These are phyloP conservation scores for Dryobates pubescens DNA, from an alignment of 2,797 vertebrate species.

Conservation along the genomic window DNA sequence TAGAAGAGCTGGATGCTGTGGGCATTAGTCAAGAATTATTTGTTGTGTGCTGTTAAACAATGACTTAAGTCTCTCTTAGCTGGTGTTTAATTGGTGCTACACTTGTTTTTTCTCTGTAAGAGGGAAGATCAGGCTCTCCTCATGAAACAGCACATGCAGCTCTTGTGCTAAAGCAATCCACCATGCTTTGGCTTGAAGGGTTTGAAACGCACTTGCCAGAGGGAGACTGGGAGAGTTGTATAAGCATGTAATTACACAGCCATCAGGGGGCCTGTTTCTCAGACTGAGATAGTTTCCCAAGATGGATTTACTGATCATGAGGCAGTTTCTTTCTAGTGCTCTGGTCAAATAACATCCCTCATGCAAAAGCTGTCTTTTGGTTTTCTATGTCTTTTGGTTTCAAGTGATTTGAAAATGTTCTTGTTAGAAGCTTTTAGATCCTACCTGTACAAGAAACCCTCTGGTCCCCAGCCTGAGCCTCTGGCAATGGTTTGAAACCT, in stretches of 20 bases:
- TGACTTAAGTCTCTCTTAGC: background rate
- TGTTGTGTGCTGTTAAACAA: background rate
- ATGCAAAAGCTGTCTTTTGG: background rate
- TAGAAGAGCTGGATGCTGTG: background rate
- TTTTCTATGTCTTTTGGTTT: background rate
- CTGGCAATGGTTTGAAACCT: background rate
- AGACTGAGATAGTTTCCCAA: background rate
- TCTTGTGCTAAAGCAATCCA: background rate
- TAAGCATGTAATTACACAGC: background rate
- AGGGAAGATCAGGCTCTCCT: background rate
- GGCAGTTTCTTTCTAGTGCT: background rate
- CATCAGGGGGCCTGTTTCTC: background rate
- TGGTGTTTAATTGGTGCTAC: background rate
- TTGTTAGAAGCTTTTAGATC: background rate
- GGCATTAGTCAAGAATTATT: background rate
- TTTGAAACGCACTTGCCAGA: background rate
- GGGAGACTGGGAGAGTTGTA: background rate
- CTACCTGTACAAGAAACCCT: background rate
- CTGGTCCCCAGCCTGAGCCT: background rate
- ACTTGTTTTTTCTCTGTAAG: background rate
- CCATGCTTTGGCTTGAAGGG: background rate
- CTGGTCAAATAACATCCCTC: background rate
- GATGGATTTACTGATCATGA: background rate
- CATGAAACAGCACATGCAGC: background rate
- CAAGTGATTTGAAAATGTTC: background rate